Percentiles rank a stretch among this genome's conserved stretches.
These are phyloP conservation scores for Misgurnus anguillicaudatus DNA, from an alignment of 2,113 vertebrate species.

Conservation along the genomic window DNA sequence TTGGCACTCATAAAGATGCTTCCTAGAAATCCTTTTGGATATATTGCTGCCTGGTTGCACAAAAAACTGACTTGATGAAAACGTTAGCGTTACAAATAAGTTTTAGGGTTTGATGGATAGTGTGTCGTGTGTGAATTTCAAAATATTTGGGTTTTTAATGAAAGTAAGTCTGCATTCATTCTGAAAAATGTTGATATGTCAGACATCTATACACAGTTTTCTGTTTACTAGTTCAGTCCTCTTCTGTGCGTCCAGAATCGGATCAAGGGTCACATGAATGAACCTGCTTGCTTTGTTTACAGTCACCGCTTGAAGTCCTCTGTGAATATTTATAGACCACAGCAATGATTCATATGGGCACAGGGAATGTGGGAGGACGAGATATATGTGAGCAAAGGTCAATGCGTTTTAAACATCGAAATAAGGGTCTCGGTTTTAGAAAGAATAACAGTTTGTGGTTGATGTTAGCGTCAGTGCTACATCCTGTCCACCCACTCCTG, in stretches of 20 bases:
- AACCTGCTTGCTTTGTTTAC: conserved; percentile 25
- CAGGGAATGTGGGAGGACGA: conserved; percentile 19
- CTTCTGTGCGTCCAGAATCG: too few species aligned
- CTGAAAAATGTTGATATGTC: too few species aligned
- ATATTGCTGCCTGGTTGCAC: background rate
- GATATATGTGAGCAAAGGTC: conserved; percentile 40
- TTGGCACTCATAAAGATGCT: background rate
- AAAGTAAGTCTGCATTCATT: too few species aligned
- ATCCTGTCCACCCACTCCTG: conserved; percentile 50
- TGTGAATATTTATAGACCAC: conserved; percentile 1
- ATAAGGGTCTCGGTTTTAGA: conserved; percentile 47
- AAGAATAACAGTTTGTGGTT: conserved; percentile 50
- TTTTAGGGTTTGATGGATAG: too few species aligned
- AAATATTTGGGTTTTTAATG: too few species aligned
- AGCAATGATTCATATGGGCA: background rate
- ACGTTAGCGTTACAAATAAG: too few species aligned
- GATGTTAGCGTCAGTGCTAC: conserved; percentile 49
- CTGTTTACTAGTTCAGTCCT: too few species aligned
- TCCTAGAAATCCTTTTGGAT: background rate
- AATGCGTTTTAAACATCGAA: conserved; percentile 14
- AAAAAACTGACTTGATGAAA: background rate
- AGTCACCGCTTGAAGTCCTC: background rate
- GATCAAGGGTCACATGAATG: background rate
- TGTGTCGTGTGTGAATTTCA: too few species aligned
- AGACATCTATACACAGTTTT: too few species aligned